Conservation (phyloP, 2,888 invertebrate species). For the Tiliacea aurago region DNA sequence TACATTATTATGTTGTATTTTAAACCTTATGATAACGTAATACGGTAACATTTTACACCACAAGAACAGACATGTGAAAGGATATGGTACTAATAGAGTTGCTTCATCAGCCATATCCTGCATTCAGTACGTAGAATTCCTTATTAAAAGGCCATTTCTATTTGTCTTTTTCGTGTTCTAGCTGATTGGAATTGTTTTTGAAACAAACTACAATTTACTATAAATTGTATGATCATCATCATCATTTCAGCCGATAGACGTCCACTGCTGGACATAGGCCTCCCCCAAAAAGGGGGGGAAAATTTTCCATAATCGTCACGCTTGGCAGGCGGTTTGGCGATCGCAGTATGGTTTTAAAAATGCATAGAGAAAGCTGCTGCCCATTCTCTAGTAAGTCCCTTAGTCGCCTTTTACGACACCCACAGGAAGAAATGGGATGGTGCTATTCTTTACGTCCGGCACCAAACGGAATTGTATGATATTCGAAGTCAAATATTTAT, state of each 20-base stretch:
- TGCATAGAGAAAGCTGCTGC: too few relatives aligned
- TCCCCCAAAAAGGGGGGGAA: too few relatives aligned
- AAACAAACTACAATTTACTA: not conserved
- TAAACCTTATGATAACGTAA: not conserved
- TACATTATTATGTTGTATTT: not conserved
- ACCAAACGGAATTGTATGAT: not conserved
- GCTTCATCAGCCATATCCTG: conserved; percentile 3
- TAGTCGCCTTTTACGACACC: too few relatives aligned
- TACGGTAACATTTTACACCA: not conserved
- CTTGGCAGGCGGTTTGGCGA: too few relatives aligned
- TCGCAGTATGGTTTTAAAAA: too few relatives aligned
- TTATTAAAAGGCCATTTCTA: not conserved
- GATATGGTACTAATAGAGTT: not conserved
- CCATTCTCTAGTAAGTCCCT: too few relatives aligned
- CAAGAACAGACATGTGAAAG: not conserved
- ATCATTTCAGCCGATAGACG: too few relatives aligned
- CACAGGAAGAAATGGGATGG: too few relatives aligned
- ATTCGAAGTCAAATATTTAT: not conserved
- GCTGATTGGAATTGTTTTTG: too few relatives aligned
- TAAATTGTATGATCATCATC: not conserved
- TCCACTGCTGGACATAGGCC: too few relatives aligned
- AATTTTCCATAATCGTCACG: too few relatives aligned
- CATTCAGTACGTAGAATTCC: conserved; percentile 7
- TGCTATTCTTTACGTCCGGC: too few relatives aligned
- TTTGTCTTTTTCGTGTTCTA: not conserved